phyloP scores from a whole-genome alignment of 1,140 invertebrate species.

The Brachionus rubens region DNA sequence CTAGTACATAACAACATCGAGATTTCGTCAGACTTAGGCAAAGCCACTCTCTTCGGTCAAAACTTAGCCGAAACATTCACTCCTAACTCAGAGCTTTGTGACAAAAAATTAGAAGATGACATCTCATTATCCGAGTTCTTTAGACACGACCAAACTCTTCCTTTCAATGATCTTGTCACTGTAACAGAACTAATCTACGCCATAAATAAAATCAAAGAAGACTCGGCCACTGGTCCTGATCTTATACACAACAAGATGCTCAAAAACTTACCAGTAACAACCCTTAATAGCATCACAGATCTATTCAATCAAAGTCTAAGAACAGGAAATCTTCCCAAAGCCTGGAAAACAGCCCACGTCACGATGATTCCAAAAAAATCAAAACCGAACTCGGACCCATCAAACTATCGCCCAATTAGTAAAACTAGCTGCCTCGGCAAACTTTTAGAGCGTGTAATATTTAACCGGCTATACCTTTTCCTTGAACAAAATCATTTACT shows the following conservation, averaged over 20 bases:
- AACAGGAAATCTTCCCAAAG: background rate
- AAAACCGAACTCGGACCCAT: background rate
- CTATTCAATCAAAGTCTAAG: background rate
- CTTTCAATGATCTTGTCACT: background rate
- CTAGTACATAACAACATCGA: background rate
- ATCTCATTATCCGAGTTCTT: no score
- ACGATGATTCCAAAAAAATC: background rate
- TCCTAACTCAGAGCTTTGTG: background rate
- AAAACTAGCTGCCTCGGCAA: background rate
- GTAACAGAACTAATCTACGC: background rate
- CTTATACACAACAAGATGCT: background rate
- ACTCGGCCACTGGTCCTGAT: background rate
- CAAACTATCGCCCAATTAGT: background rate
- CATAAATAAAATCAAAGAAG: background rate
- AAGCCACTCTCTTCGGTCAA: background rate
- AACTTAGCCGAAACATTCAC: background rate
- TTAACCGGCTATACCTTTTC: background rate
- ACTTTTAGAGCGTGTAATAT: background rate
- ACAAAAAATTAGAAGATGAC: no score
- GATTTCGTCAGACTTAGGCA: background rate
- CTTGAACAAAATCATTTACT: no score
- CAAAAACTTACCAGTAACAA: background rate
- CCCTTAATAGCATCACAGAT: background rate
- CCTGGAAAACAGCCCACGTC: background rate
- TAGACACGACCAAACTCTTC: no score